These are phyloP conservation scores for Drosophila arizonae DNA, from an alignment of 1,140 invertebrate species.

Conservation along the genomic window DNA sequence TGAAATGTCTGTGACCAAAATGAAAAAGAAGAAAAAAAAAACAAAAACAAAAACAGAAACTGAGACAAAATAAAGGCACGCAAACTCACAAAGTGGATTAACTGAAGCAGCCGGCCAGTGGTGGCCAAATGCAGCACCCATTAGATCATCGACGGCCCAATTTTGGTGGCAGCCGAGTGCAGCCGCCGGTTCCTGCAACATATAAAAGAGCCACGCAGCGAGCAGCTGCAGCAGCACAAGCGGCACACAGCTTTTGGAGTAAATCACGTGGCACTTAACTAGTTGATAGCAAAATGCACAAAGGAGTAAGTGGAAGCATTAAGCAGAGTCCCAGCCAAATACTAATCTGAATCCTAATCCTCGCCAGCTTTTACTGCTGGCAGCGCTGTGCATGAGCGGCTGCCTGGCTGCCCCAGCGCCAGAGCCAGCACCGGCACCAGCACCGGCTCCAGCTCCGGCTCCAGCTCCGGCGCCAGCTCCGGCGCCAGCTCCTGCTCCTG, in stretches of 20 bases:
- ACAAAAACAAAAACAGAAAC: neutral
- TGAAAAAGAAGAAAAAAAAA: too few species aligned
- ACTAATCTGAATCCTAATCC: neutral
- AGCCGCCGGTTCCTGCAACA: constrained; percentile 15
- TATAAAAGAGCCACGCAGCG: constrained; percentile 54
- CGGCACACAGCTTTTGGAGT: constrained; percentile 20
- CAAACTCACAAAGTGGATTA: constrained; percentile 40
- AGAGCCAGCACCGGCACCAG: constrained; percentile 48
- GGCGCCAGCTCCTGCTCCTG: constrained; percentile 52
- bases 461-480: constrained; percentile 56
- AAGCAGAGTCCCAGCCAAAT: neutral
- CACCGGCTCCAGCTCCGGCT: constrained; percentile 49
- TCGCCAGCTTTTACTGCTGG: constrained; percentile 50
- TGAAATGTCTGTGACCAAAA: constrained; percentile 48
- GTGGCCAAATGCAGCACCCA: constrained; percentile 25
- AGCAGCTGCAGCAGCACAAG: constrained; percentile 36
- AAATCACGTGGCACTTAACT: constrained; percentile 3
- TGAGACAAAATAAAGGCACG: neutral
- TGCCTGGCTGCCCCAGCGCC: constrained; percentile 48
- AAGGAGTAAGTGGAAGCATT: constrained; percentile 52
- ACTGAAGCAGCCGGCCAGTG: constrained; percentile 25
- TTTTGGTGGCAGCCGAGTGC: constrained; percentile 14
- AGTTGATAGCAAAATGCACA: constrained; percentile 40
- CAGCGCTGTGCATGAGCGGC: constrained; percentile 43
- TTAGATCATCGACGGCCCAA: constrained; percentile 64